Evolutionary conservation across 2,888 invertebrate species (phyloP), one percentile per base, ranked within the genome.

Genomic region (Steinernema scapterisci): DNA sequence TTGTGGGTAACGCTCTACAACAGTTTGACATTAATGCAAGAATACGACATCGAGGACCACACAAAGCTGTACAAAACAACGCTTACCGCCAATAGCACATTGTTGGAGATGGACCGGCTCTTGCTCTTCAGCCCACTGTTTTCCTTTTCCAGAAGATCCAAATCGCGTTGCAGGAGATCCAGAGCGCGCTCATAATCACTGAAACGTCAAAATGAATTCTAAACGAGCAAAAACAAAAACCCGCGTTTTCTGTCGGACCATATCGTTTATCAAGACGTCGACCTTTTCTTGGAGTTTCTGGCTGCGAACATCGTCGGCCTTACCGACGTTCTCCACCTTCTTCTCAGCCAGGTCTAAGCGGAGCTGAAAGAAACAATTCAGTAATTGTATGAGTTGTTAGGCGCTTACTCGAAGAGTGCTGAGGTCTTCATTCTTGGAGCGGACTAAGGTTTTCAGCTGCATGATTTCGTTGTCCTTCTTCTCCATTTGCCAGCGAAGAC

Each of bases 111-210:
- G 2, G 63, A 63, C 9, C 38, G 11, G 63, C 63, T 63, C 31
- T 63, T 63, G 31, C 27, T 63, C 63, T 63, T 63, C 16, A 63
- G 25, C 16, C 31, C 63, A 31, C 16, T 13, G 31, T 63, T 63
- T n/a, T 63, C 63, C 27, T 63, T 63, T 27, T 63, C 63, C 11
- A 63, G 31, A 31, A 63, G 63, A 13, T 63, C 63, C 27, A 63
- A n/a, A 25, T 97, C 97, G 54, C 92, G 93, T 87, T 97, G 96
- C 71, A 97, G 90, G 81, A 95, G 94, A 88, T 97, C 96, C 92
- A 97, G 92, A 0, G 97, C 95, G 88, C 95, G 95, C 87, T 97
- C 97, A 89, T 94, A 97, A 88, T 97, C 97, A 73, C 90, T 90
- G 84, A 72, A 85, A 83, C 72, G 16, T 51, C 23, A 52, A 31